These are phyloP conservation scores for Hassar affinis DNA, from an alignment of 2,113 vertebrate genomes.

Conservation along the genomic window DNA sequence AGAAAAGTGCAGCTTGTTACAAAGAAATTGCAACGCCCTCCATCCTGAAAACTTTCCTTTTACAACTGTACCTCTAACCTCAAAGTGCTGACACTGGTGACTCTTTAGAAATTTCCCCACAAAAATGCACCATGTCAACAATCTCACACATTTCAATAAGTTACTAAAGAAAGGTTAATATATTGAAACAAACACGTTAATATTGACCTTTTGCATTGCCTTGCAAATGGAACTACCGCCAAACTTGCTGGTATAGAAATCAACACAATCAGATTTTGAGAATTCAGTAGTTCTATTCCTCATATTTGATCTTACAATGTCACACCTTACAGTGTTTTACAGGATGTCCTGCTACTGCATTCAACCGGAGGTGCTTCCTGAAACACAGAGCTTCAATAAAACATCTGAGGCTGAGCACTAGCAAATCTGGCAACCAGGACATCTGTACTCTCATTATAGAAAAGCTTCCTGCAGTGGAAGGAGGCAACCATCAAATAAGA, in stretches of 20 bases:
- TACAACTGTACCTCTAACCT: neutral
- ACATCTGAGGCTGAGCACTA: conserved; percentile 22
- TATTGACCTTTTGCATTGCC: neutral
- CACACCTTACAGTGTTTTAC: neutral
- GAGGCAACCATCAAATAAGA: conserved; percentile 25
- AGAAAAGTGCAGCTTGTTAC: neutral
- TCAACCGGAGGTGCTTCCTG: neutral
- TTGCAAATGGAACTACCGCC: neutral
- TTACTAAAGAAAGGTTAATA: neutral
- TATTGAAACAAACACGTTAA: neutral
- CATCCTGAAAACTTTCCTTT: neutral
- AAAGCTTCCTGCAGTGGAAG: conserved; percentile 12
- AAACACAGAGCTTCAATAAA: conserved; percentile 38
- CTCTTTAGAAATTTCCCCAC: too few species aligned
- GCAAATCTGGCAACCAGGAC: conserved; percentile 24
- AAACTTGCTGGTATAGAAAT: neutral
- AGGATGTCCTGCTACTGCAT: neutral
- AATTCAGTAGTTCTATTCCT: neutral
- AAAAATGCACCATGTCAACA: neutral
- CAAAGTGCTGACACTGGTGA: neutral
- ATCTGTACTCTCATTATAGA: conserved; percentile 21
- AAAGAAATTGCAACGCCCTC: neutral
- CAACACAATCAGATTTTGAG: conserved; percentile 9
- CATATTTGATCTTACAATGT: neutral
- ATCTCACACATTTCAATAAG: neutral